Percentiles rank a stretch among this genome's conserved stretches.
These are phyloP conservation scores for Luscinia luscinia DNA, from an alignment of 2,797 vertebrate species.

Conservation along the genomic window DNA sequence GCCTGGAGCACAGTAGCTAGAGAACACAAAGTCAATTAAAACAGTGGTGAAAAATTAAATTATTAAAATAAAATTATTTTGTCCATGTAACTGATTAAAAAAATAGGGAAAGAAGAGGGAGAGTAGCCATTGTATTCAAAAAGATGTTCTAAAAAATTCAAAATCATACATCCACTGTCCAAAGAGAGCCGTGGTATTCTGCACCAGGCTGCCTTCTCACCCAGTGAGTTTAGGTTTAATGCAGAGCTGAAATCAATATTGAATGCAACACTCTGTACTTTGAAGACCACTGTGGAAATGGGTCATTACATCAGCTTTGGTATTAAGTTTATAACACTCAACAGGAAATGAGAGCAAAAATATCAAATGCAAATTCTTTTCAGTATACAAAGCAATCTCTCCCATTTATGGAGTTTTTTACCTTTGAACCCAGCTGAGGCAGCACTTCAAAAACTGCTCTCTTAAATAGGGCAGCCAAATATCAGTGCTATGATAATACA, in stretches of 20 bases:
- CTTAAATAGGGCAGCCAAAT: not conserved
- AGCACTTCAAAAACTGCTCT: not conserved
- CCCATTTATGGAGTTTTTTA: not conserved
- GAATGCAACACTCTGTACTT: not conserved
- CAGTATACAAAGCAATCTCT: not conserved
- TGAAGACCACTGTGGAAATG: not conserved
- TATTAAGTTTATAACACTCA: not conserved
- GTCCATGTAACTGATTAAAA: not conserved
- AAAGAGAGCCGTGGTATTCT: not conserved
- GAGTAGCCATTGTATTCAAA: not conserved
- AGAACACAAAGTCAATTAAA: not conserved
- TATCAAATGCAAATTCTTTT: not conserved
- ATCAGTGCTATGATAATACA: not conserved
- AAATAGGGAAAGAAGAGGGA: not conserved
- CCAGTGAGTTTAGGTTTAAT: not conserved
- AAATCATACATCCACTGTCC: not conserved
- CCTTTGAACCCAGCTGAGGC: not conserved
- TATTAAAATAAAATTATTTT: not conserved
- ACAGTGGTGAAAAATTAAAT: not conserved
- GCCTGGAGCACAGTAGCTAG: not conserved
- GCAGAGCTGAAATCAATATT: not conserved
- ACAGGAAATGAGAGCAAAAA: not conserved
- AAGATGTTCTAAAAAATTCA: not conserved
- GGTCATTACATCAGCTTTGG: not conserved
- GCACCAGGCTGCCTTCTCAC: not conserved